Evolutionary conservation across 2,797 vertebrate genomes (phyloP), one percentile per base, ranked within the genome.

Genomic region (Mastacembelus armatus): DNA sequence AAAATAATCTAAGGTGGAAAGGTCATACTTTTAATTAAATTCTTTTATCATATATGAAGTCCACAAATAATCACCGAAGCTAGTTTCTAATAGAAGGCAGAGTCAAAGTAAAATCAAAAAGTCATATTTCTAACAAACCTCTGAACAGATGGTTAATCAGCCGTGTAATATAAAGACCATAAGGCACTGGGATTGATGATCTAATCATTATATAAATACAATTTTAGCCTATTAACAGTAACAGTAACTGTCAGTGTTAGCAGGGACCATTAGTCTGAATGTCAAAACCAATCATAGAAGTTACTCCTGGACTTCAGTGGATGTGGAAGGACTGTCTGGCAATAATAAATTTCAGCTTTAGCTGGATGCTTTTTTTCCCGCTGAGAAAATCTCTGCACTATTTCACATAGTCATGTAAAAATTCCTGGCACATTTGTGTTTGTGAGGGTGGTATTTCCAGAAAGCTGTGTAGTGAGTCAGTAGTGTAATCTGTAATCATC

Each of bases 381-480:
- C 45, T 22, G 29, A 60, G 33, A 47, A 45, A 59, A 59, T 67
- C 35, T 71, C 29, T 4, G 32, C 3, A 4, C 10, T 26, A 39
- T 76, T 77, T 84, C 35, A 75, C 71, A 56, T 45, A 48, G 19
- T 14, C 59, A 19, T 60, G 76, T 71, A 38, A 47, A 70, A 8
- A 81, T 65, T 73, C 62, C 59, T 78, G 45, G 30, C 42, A 69
- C 63, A 21, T 83, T 52, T 75, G 39, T 67, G 54, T 74, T 69
- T 48, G 50, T 4, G 16, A 78, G 73, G 82, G 84, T 81, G 85
- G 61, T 42, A 38, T 63, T 90, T 89, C 86, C 87, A 85, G 83
- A 84, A 90, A 90, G 32, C 35, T 73, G 51, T 32, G 24, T 26
- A 3, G 48, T 89, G 87, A 91, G 76, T 89, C 81, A 90, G 50